Conservation (phyloP, 2,888 invertebrate species). For the Hecatera dysodea region DNA sequence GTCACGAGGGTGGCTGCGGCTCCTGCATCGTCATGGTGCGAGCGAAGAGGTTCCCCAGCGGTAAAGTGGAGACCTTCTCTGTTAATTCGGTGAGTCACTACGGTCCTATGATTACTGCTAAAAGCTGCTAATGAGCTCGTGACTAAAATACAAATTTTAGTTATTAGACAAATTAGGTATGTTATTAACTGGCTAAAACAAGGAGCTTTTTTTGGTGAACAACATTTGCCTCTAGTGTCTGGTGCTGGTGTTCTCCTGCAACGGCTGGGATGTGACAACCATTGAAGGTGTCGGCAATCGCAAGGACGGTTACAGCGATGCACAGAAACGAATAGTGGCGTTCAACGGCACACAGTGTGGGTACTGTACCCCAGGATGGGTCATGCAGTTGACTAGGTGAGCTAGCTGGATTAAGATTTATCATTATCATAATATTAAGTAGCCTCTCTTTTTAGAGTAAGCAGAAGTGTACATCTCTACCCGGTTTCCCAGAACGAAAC, state of each 20-base stretch:
- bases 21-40: constrained; percentile 83
- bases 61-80: constrained; percentile 78
- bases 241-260: constrained; percentile 91
- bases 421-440: neutral
- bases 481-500: neutral
- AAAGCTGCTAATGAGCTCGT: too few relatives aligned
- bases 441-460: neutral
- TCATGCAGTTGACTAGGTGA: constrained; percentile 93
- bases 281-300: constrained; percentile 93
- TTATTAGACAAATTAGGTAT: too few relatives aligned
- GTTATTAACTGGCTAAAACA: neutral
- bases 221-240: constrained; percentile 75
- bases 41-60: constrained; percentile 75
- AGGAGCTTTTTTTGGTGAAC: too few relatives aligned
- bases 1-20: constrained; percentile 85
- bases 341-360: constrained; percentile 93
- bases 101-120: too few relatives aligned
- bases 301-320: constrained; percentile 91
- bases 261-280: constrained; percentile 93
- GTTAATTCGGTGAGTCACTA: constrained; percentile 83
- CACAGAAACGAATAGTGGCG: constrained; percentile 91
- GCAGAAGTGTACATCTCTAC: neutral
- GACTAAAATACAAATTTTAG: too few relatives aligned
- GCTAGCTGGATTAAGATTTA: neutral
- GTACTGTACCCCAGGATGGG: constrained; percentile 94